Evolutionary conservation across 2,797 vertebrate species (phyloP).

Genomic region (Sebastes steindachneri): DNA sequence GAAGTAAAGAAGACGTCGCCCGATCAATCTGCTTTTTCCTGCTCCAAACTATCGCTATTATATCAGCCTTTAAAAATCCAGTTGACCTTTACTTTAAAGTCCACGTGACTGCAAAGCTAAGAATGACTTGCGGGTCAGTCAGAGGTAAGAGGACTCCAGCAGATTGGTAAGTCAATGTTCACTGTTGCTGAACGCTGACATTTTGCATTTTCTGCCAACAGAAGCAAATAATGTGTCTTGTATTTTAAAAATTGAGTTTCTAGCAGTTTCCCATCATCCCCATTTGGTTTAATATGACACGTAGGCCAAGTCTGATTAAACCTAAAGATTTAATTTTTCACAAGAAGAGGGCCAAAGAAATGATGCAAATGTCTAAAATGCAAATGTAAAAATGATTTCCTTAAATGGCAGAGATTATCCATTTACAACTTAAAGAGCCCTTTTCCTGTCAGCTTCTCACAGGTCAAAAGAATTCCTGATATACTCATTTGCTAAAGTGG

Average conservation of each 20-base stretch:
- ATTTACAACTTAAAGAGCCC: neutral
- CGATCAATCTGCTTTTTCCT: too few relatives aligned
- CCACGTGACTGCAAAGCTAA: neutral
- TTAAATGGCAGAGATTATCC: neutral
- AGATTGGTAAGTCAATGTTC: neutral
- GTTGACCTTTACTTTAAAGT: neutral
- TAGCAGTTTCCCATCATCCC: neutral
- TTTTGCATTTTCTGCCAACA: neutral
- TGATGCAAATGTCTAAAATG: neutral
- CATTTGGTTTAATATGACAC: neutral
- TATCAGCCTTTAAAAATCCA: too few relatives aligned
- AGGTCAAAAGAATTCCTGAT: neutral
- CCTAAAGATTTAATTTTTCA: neutral
- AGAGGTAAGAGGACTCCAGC: neutral
- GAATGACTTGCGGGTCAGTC: neutral
- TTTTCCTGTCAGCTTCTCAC: neutral
- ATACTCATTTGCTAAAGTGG: constrained; percentile 20
- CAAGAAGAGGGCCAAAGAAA: neutral
- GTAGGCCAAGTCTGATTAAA: neutral
- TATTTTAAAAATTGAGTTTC: neutral
- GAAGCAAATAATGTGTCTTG: neutral
- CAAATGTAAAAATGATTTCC: neutral
- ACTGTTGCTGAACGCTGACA: neutral
- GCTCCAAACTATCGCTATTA: too few relatives aligned
- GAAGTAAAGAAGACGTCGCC: too few relatives aligned